Evolutionary conservation across 2,888 invertebrate species (phyloP).

Genomic region (Zootermopsis nevadensis): DNA sequence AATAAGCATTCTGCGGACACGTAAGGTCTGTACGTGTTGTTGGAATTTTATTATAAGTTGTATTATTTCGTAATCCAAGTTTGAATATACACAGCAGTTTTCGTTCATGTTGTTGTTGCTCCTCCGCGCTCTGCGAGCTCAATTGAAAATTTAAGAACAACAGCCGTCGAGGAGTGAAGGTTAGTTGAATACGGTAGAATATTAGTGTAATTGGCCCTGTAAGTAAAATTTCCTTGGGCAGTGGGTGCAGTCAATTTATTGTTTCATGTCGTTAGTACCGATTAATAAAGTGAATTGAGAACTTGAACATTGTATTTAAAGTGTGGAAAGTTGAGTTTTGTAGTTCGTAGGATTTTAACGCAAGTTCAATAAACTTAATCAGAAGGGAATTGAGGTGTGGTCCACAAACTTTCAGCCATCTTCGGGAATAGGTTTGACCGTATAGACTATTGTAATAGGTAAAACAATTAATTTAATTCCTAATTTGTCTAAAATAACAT

Average conservation of each 20-base stretch:
- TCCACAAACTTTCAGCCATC: constrained; percentile 26
- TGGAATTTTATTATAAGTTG: too few species aligned
- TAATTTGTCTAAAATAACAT: too few species aligned
- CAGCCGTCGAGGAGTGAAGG: not conserved
- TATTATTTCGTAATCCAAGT: too few species aligned
- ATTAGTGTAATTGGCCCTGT: not conserved
- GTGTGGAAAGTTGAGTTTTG: not conserved
- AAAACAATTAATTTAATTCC: not conserved
- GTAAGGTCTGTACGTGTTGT: too few species aligned
- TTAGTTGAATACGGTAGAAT: not conserved
- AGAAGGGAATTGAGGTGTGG: constrained; percentile 33
- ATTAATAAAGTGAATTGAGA: not conserved
- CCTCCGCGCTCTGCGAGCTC: not conserved
- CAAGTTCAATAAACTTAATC: not conserved
- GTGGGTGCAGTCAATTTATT: not conserved
- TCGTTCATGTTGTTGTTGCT: not conserved
- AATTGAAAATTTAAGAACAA: not conserved
- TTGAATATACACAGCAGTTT: too few species aligned
- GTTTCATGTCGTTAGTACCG: not conserved
- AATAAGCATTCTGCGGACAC: too few species aligned
- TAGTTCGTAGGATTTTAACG: not conserved
- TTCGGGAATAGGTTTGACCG: not conserved
- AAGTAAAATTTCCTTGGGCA: not conserved
- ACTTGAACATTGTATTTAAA: not conserved
- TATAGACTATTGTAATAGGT: not conserved